Conservation (phyloP, 2,888 invertebrate species). For the Smittia aterrima region DNA sequence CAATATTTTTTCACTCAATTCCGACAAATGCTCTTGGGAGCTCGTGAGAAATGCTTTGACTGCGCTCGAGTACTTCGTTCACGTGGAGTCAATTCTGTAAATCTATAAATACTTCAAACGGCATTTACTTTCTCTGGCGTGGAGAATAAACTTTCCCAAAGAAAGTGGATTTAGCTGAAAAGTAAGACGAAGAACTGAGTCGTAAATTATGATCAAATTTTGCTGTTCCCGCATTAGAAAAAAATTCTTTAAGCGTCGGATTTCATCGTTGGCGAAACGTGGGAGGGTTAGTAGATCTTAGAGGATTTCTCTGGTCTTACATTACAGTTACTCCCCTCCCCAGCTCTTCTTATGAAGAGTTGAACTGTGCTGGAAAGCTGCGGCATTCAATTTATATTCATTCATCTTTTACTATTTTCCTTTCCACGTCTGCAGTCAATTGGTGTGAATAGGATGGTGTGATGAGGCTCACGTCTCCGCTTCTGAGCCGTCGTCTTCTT, state of each 20-base stretch:
- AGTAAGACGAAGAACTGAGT: constrained; percentile 6
- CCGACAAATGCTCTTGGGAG: neutral
- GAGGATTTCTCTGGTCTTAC: neutral
- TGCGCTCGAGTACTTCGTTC: neutral
- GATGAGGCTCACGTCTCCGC: neutral
- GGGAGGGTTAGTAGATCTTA: neutral
- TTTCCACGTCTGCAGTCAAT: neutral
- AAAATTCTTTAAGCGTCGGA: neutral
- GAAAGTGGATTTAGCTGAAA: neutral
- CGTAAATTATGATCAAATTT: constrained; percentile 38
- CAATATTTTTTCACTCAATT: neutral
- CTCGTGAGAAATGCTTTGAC: too few relatives aligned
- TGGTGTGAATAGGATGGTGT: neutral
- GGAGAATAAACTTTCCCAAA: neutral
- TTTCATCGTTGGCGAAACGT: neutral
- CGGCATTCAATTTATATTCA: constrained; percentile 32
- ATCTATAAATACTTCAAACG: neutral
- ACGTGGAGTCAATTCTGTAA: neutral
- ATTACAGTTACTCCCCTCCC: too few relatives aligned
- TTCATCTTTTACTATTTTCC: constrained; percentile 21
- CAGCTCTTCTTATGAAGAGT: neutral
- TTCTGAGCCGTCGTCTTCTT: neutral
- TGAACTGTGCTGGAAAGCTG: neutral
- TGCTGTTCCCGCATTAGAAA: neutral
- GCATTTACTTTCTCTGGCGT: neutral